Evolutionary conservation across 2,113 vertebrate species (phyloP), one percentile per base, ranked within the genome.

Genomic region (Tragelaphus scriptus): DNA sequence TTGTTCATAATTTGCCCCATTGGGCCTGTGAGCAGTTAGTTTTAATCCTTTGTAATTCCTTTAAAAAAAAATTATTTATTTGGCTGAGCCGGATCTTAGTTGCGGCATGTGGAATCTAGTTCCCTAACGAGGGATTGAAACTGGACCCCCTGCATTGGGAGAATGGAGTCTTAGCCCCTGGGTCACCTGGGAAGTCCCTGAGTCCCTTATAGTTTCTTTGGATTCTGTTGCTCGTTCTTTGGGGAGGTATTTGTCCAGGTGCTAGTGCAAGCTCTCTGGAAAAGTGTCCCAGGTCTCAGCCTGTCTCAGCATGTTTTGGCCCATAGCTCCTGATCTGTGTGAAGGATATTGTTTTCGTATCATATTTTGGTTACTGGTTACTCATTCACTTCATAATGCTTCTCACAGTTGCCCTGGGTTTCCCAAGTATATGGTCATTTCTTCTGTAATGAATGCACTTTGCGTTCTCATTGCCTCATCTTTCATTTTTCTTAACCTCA

Each of bases 371-470:
- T 59, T 53, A 59, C 36, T 15, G 16, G 49, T 55, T 3, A 10
- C 80, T 23, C 12, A 2, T 32, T 58, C 5, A 40, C 58, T 59
- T 61, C 0, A 0, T 26, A 19, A 28, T 9, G 7, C 32, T 44
- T 59, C 71, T 65, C 30, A 59, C 13, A 3, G 61, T 53, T 55
- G 59, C 47, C 68, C 32, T 25, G 58, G 55, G 63, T 15, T 61
- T 94, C 59, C 81, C 90, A 68, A 12, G 55, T 8, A 21, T 21
- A 3, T 6, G 23, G 5, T 15, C n/a, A 0, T 40, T 25, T 75
- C 32, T n/a, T 79, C 75, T 68, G 77, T 15, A 15, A 11, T 1
- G 47, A 51, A 16, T 15, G 53, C 23, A 4, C 23, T 14, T 30
- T 7, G 36, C 26, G 5, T 81, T 25, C 30, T 30, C 36, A 19